These are phyloP conservation scores for Monochamus alternatus DNA, from an alignment of 2,888 invertebrate species.

Conservation along the genomic window DNA sequence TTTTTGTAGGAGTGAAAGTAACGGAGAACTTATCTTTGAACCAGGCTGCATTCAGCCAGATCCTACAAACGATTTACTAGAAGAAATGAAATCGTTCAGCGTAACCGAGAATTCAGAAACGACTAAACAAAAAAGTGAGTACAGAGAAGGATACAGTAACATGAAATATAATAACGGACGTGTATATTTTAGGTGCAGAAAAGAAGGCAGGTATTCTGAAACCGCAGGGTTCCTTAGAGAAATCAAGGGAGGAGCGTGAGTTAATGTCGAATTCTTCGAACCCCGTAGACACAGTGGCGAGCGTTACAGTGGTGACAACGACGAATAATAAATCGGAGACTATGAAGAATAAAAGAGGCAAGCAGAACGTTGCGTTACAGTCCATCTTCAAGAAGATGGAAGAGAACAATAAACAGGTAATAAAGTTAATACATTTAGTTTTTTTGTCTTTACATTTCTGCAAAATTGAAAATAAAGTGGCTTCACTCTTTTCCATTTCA, in stretches of 20 bases:
- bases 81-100: conserved; percentile 74
- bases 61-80: conserved; percentile 73
- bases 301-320: conserved; percentile 1
- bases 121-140: conserved; percentile 57
- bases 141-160: not conserved
- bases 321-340: conserved; percentile 50
- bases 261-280: conserved; percentile 60
- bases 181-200: conserved; percentile 55
- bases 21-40: conserved; percentile 66
- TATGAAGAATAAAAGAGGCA: conserved; percentile 70
- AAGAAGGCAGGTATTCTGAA: conserved; percentile 77
- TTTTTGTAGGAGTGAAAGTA: conserved; percentile 58
- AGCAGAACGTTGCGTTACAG: conserved; percentile 88
- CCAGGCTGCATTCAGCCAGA: conserved; percentile 70
- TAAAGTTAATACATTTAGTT: conserved; percentile 13
- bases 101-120: conserved; percentile 61
- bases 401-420: conserved; percentile 78
- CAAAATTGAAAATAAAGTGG: no score
- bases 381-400: conserved; percentile 83
- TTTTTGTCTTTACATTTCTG: not conserved
- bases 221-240: conserved; percentile 81
- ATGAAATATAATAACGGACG: not conserved
- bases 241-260: conserved; percentile 77
- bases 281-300: conserved; percentile 32
- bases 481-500: no score